phyloP scores from a whole-genome alignment of 2,888 invertebrate genomes.

The Norana najaformis region DNA sequence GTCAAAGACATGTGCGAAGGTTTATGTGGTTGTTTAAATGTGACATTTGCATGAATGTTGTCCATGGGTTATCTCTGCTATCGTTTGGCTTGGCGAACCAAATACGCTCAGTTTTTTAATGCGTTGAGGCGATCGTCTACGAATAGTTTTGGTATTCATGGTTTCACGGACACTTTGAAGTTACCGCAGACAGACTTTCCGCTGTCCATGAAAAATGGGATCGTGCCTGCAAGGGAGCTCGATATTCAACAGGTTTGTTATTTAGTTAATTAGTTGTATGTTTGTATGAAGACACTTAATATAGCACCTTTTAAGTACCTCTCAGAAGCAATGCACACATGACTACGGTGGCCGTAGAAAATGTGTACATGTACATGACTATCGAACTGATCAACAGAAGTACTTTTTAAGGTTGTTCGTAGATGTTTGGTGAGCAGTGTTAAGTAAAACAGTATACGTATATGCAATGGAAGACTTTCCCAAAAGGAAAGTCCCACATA shows the following conservation, averaged over 20 bases:
- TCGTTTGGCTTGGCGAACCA: not conserved
- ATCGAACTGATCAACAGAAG: too few relatives aligned
- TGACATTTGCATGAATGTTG: not conserved
- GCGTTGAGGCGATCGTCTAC: slow-evolving; percentile 18
- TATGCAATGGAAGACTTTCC: too few relatives aligned
- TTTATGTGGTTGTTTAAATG: not conserved
- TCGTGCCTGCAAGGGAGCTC: slow-evolving; percentile 50
- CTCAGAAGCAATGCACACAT: too few relatives aligned
- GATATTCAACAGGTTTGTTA: slow-evolving; percentile 53
- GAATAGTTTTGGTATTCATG: slow-evolving; percentile 57
- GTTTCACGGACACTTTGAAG: slow-evolving; percentile 48
- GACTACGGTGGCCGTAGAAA: too few relatives aligned
- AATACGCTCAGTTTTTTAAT: not conserved
- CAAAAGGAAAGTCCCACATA: too few relatives aligned
- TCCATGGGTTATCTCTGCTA: not conserved
- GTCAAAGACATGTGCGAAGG: not conserved
- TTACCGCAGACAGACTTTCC: slow-evolving; percentile 59
- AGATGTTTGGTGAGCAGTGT: not conserved
- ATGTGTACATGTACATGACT: too few relatives aligned
- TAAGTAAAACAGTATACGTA: too few relatives aligned
- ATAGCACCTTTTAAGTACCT: too few relatives aligned
- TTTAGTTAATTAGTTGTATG: not conserved
- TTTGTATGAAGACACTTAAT: too few relatives aligned
- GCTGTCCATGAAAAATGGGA: slow-evolving; percentile 53
- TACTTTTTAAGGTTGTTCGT: too few relatives aligned